Evolutionary conservation across 1,140 invertebrate genomes (phyloP).

Genomic region (Polyergus mexicanus): DNA sequence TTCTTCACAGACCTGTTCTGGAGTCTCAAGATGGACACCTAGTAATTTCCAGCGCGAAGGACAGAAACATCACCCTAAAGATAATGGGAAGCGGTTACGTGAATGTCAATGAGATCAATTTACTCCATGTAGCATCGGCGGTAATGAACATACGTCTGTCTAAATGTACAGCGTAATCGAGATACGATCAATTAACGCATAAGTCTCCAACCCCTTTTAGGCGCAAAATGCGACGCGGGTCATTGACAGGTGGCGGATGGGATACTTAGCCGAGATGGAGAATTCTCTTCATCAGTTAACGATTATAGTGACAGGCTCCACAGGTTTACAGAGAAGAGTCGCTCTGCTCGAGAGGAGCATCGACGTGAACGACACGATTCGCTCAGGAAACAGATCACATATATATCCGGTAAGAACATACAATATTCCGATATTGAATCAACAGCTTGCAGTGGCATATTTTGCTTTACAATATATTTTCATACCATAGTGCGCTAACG

Average conservation of each 20-base stretch:
- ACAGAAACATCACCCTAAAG: conserved; percentile 89
- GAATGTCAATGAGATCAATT: conserved; percentile 88
- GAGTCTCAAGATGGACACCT: conserved; percentile 89
- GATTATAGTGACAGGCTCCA: conserved; percentile 80
- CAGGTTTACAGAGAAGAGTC: conserved; percentile 83
- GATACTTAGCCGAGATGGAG: conserved; percentile 80
- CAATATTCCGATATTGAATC: conserved; percentile 18
- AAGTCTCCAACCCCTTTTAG: conserved; percentile 69
- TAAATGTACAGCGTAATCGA: not conserved
- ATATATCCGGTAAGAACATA: conserved; percentile 34
- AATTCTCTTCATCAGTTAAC: conserved; percentile 76
- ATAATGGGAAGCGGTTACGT: conserved; percentile 88
- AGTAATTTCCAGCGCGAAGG: conserved; percentile 88
- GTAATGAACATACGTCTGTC: conserved; percentile 77
- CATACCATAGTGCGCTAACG: not conserved
- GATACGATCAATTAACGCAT: not conserved
- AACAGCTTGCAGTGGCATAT: not conserved
- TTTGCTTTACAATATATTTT: not conserved
- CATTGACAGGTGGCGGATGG: conserved; percentile 83
- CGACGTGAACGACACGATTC: conserved; percentile 64
- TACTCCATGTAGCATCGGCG: conserved; percentile 85
- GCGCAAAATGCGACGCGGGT: conserved; percentile 81
- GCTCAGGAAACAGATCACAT: not conserved
- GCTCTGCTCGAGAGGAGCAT: conserved; percentile 72
- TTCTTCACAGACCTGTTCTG: conserved; percentile 88